Evolutionary conservation across 2,888 invertebrate species (phyloP).

Genomic region (Calliscelio sp.): DNA sequence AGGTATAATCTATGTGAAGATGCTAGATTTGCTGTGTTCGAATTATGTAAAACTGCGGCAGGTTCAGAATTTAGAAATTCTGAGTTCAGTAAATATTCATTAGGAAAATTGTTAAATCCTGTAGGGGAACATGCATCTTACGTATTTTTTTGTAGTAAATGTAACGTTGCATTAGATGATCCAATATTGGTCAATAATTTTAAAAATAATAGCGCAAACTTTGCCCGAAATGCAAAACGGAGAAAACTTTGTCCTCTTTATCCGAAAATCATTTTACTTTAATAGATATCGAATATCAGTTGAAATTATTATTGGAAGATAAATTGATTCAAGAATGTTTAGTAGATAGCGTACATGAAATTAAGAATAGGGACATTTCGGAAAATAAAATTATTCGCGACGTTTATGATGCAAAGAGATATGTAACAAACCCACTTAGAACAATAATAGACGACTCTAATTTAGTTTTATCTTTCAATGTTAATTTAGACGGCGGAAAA

Average conservation of each 20-base stretch:
- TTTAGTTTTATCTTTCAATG: conserved; percentile 25
- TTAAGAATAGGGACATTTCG: not conserved
- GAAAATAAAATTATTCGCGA: conserved; percentile 4
- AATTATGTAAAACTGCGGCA: conserved; percentile 1
- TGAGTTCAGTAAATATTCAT: conserved; percentile 10
- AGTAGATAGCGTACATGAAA: not conserved
- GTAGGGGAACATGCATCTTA: conserved; percentile 6
- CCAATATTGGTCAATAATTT: conserved; percentile 20
- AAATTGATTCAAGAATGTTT: conserved; percentile 15
- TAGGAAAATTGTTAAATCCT: conserved; percentile 30
- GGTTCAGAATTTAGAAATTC: conserved; percentile 9
- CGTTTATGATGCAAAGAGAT: conserved; percentile 9
- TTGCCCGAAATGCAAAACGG: conserved; percentile 7
- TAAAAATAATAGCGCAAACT: conserved; percentile 13
- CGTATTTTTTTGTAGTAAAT: conserved; percentile 26
- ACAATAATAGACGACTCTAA: not conserved
- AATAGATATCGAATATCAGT: conserved; percentile 6
- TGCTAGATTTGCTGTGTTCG: conserved; percentile 3
- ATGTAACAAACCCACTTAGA: conserved; percentile 6
- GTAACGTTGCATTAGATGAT: conserved; percentile 10
- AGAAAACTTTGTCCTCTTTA: conserved; percentile 14
- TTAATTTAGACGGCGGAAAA: conserved; percentile 25
- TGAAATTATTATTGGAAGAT: conserved; percentile 12
- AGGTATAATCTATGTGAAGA: not conserved
- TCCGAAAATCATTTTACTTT: conserved; percentile 11